Base-by-base conservation (phyloP, 2,888 invertebrate species). In the Sphaeridia pumilis region DNA sequence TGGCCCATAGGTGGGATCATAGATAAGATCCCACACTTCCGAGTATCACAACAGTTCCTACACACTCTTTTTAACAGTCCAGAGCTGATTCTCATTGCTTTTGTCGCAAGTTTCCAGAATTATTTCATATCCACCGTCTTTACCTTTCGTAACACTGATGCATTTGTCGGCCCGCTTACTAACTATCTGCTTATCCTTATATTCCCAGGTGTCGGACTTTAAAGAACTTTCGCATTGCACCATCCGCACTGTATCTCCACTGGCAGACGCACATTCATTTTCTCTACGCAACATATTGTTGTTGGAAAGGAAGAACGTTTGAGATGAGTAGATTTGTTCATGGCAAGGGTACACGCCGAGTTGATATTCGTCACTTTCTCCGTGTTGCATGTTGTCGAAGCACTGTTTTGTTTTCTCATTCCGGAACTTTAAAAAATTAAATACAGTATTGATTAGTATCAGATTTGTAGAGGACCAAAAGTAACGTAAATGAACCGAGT, bases 271-370 rank as follows among this genome's bases (percentile, higher is more conserved):
- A 71, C 89, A 89, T 58, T 77, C 76, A 57, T 82, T 77, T 70
- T 89, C 89, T 66, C 83, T 80, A 17, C 89, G 72, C 51, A 89
- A 71, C 67, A 87, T 82, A 2, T 83, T 82, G 2, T 70, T 70
- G 22, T 76, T 73, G 42, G 84, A 83, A 41, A 87, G 70, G 0
- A 84, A 80, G 68, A 84, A 82, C 69, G 83, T 81, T 78, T 77
- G 66, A 59, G 80, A 79, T 67, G 79, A 76, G 50, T 77, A 78
- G 45, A 81, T 69, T 46, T 73, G 72, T 1, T 74, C 69, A 71
- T 87, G 84, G 67, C 89, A 89, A 46, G 75, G 75, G 71, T 86
- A 89, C 41, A 83, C 69, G 10, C 87, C 87, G 50, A 88, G 72
- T 49, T 80, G 75, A n/a, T 79, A 77, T 49, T 78, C 77, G 52